Percentiles rank a stretch among this genome's conserved stretches.
Evolutionary conservation across 2,888 invertebrate genomes (phyloP).

Genomic region (Coelopa pilipes): DNA sequence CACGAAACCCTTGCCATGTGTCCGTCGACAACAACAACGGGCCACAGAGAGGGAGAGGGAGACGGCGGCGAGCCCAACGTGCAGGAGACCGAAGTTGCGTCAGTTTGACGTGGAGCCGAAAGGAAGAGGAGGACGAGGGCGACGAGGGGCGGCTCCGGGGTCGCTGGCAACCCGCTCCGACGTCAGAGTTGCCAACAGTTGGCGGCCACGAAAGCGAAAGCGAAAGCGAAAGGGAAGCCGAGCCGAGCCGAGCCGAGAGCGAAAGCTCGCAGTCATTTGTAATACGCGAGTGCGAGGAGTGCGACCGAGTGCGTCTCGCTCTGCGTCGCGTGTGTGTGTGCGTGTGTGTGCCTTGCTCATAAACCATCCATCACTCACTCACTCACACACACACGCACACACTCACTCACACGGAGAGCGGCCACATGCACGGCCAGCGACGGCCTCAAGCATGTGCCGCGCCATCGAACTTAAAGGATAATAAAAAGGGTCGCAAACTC

Average conservation of each 20-base stretch:
- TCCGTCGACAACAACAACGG: background rate
- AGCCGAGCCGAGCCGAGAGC: too few relatives aligned
- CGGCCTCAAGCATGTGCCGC: slow-evolving; percentile 20
- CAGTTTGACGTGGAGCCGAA: background rate
- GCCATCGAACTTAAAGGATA: slow-evolving; percentile 35
- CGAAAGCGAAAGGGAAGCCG: too few relatives aligned
- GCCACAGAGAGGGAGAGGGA: background rate
- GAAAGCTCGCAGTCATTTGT: slow-evolving; percentile 42
- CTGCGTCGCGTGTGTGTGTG: too few relatives aligned
- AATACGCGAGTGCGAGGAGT: slow-evolving; percentile 31
- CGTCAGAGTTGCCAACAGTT: slow-evolving; percentile 24
- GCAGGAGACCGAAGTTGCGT: slow-evolving; percentile 6
- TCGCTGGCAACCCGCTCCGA: slow-evolving; percentile 34
- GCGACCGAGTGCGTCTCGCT: slow-evolving; percentile 14
- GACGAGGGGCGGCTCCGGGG: too few relatives aligned
- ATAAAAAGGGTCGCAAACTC: slow-evolving; percentile 36
- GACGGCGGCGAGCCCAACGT: background rate
- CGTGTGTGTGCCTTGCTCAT: slow-evolving; percentile 22
- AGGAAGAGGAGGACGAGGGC: too few relatives aligned
- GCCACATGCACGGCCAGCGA: background rate
- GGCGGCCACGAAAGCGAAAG: slow-evolving; percentile 39
- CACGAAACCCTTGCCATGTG: slow-evolving; percentile 16
- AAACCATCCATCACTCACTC: slow-evolving; percentile 30
- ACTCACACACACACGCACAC: slow-evolving; percentile 22
- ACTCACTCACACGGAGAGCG: too few relatives aligned